Base-by-base conservation (phyloP, 2,888 invertebrate genomes). In the Tanypteryx hageni region DNA sequence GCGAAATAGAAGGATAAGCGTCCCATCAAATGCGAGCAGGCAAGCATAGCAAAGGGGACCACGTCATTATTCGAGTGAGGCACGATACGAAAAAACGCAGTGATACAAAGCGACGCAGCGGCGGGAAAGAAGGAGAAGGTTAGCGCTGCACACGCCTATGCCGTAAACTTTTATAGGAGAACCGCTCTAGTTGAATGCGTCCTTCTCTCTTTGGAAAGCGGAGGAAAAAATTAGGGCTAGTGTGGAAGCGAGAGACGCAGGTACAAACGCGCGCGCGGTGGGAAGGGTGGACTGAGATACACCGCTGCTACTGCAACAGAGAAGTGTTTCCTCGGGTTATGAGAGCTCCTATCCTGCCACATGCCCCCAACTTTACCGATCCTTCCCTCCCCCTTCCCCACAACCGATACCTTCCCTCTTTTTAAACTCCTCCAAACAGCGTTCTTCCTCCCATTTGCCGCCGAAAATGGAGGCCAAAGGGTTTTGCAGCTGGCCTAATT, bases 401-500 rank as follows among this genome's bases (percentile, higher is more conserved):
- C 76, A 27, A 13, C 76, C 27, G 76, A 76, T 76, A 76, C 27
- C 22, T 76, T 22, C 76, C 22, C 76, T 22, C 76, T n/a, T 76
- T 76, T 44, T 76, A 76, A 76, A 76, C 76, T 9, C 76, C 76
- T 76, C 27, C 11, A 27, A 13, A 13, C 27, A 22, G 76, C 76
- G 22, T 76, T 76, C 76, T 76, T 76, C 76, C 76, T 76, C 76
- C 76, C 76, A 76, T 22, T 76, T 76, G 11, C 7, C 22, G 27
- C 9, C n/a, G 9, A 68, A 68, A 68, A 68, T 76, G 76, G 76
- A 76, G 76, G 76, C 22, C 27, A 76, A 22, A 27, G 76, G 76
- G 76, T 76, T 76, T 76, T 27, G 76, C 76, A 76, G 76, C 76
- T 76, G 76, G 76, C 76, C 76, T 76, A 76, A 76, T 76, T 76